These are phyloP conservation scores for Arenaria interpres DNA, from an alignment of 2,113 vertebrate species.

Conservation along the genomic window DNA sequence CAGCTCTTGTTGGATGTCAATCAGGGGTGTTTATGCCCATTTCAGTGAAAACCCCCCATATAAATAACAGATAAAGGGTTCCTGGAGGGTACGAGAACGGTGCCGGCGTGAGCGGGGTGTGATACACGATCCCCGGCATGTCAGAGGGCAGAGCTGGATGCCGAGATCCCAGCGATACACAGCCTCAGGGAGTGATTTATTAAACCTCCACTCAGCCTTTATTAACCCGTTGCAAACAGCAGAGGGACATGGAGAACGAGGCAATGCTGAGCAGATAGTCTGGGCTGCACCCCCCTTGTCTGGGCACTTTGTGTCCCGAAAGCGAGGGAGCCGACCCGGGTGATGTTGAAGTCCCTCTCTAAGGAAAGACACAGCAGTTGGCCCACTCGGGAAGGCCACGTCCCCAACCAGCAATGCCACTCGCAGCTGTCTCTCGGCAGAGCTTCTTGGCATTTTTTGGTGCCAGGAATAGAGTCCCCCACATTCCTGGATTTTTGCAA, in stretches of 20 bases:
- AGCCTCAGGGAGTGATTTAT: not conserved
- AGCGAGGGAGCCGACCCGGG: rapidly evolving
- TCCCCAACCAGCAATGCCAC: constrained; percentile 7
- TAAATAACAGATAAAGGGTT: not conserved
- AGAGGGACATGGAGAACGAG: rapidly evolving
- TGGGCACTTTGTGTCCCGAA: not conserved
- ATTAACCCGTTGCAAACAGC: not conserved
- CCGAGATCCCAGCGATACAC: not conserved
- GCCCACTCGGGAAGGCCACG: not conserved
- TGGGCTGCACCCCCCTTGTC: rapidly evolving
- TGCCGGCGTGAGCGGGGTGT: rapidly evolving
- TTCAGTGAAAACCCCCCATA: not conserved
- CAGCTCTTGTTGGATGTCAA: not conserved
- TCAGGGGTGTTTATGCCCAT: not conserved
- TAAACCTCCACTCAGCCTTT: rapidly evolving
- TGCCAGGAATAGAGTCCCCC: constrained; percentile 75
- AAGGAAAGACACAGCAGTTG: not conserved
- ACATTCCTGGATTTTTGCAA: constrained; percentile 71
- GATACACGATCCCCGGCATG: not conserved
- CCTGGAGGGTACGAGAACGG: rapidly evolving
- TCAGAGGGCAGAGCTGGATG: not conserved
- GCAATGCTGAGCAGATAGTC: rapidly evolving
- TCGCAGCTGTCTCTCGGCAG: constrained; percentile 77
- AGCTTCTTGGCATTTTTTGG: constrained; percentile 70
- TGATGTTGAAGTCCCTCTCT: not conserved